These are phyloP conservation scores for Orientallactaga bullata DNA, from an alignment of 2,113 vertebrate genomes.

Conservation along the genomic window DNA sequence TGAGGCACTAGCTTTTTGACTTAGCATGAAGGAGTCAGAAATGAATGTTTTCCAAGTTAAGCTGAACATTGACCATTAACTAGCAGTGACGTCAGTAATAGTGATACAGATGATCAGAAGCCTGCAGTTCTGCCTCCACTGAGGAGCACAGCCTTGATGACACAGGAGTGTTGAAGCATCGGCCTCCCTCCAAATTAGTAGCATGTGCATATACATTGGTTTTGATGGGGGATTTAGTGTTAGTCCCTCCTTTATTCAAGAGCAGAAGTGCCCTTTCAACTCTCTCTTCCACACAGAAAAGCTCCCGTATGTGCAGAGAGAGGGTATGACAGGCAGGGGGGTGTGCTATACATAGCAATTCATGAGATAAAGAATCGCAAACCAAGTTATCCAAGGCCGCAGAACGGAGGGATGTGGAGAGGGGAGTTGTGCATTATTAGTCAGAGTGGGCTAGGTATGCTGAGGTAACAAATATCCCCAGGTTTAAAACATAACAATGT, in stretches of 20 bases:
- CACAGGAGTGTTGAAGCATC: neutral
- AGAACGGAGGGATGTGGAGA: neutral
- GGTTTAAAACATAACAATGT: neutral
- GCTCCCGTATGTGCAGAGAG: neutral
- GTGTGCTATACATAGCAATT: neutral
- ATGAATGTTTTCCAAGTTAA: constrained; percentile 49
- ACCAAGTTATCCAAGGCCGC: neutral
- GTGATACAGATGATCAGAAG: neutral
- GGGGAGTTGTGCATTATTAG: too few species aligned
- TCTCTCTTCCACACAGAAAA: neutral
- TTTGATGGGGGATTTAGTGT: neutral
- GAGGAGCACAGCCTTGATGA: constrained; percentile 12
- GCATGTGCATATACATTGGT: too few species aligned
- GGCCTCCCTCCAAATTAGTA: constrained; percentile 20
- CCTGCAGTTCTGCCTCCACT: neutral
- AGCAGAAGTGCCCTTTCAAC: neutral
- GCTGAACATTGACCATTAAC: constrained; percentile 30
- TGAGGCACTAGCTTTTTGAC: neutral
- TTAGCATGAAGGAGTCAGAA: constrained; percentile 54
- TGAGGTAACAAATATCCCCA: neutral
- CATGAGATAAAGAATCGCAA: neutral
- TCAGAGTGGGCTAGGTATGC: neutral
- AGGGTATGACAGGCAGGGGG: rapidly evolving
- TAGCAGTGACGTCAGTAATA: constrained; percentile 24
- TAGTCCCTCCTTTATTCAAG: neutral